Evolutionary conservation across 1,140 invertebrate species (phyloP).

Genomic region (Eriosoma lanigerum): DNA sequence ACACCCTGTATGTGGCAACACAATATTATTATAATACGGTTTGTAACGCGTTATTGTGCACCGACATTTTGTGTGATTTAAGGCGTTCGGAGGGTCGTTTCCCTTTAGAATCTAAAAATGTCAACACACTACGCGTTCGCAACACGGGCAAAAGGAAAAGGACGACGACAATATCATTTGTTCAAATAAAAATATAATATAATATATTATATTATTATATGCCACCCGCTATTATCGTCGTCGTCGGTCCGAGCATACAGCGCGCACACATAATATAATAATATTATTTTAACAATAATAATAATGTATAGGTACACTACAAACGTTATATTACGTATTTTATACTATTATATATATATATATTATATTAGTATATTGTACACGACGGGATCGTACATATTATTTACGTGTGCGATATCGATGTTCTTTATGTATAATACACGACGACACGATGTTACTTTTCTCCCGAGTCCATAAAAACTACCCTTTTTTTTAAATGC

Average conservation of each 20-base stretch:
- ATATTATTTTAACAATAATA: too few species aligned
- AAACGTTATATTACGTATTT: too few species aligned
- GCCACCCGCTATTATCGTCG: conserved; percentile 44
- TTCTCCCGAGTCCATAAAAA: conserved; percentile 32
- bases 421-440: too few species aligned
- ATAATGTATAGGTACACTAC: too few species aligned
- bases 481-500: conserved; percentile 40
- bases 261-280: conserved; percentile 8
- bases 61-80: conserved; percentile 30
- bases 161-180: conserved; percentile 32
- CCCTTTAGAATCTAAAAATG: conserved; percentile 9
- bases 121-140: conserved; percentile 9
- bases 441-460: not conserved
- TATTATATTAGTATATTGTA: not conserved
- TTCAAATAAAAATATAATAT: conserved; percentile 8
- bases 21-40: too few species aligned
- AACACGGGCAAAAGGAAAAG: too few species aligned
- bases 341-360: too few species aligned
- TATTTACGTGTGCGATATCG: too few species aligned
- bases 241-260: not conserved
- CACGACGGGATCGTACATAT: conserved; percentile 20
- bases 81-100: conserved; percentile 22
- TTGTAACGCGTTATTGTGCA: not conserved
- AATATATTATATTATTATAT: not conserved
- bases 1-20: too few species aligned